Conservation (phyloP, 1,140 invertebrate species). For the Aphidius ervi region DNA sequence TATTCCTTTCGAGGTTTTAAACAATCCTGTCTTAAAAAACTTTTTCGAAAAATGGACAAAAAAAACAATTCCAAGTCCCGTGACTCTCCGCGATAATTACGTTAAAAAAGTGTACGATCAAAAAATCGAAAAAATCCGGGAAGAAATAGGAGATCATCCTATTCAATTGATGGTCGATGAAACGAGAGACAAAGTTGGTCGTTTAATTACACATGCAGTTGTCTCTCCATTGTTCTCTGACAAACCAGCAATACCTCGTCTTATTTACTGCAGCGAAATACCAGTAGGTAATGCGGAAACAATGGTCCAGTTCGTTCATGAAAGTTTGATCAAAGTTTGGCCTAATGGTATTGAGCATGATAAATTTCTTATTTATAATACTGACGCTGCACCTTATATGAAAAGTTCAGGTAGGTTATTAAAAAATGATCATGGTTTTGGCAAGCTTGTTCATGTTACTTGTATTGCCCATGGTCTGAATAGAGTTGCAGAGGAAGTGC, state of each 20-base stretch:
- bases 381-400: slow-evolving; percentile 34
- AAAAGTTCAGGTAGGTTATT: slow-evolving; percentile 29
- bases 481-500: slow-evolving; percentile 38
- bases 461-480: slow-evolving; percentile 43
- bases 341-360: slow-evolving; percentile 15
- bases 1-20: not conserved
- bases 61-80: slow-evolving; percentile 5
- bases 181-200: slow-evolving; percentile 17
- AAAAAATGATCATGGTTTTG: slow-evolving; percentile 29
- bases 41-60: slow-evolving; percentile 2
- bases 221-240: slow-evolving; percentile 5
- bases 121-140: not conserved
- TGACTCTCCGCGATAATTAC: slow-evolving; percentile 2
- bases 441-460: slow-evolving; percentile 34
- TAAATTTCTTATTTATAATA: slow-evolving; percentile 29
- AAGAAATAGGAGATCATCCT: slow-evolving; percentile 4
- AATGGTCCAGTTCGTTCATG: not conserved
- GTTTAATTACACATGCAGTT: slow-evolving; percentile 21
- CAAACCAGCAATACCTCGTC: not conserved
- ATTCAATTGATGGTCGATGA: slow-evolving; percentile 23
- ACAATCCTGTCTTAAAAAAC: not conserved
- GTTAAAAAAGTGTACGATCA: not conserved
- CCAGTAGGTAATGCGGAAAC: not conserved
- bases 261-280: not conserved
- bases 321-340: not conserved